A percentile compares a stretch with the other conserved stretches of the same genome.
Conservation (phyloP, 2,113 vertebrate species). For the Aphelocoma coerulescens region DNA sequence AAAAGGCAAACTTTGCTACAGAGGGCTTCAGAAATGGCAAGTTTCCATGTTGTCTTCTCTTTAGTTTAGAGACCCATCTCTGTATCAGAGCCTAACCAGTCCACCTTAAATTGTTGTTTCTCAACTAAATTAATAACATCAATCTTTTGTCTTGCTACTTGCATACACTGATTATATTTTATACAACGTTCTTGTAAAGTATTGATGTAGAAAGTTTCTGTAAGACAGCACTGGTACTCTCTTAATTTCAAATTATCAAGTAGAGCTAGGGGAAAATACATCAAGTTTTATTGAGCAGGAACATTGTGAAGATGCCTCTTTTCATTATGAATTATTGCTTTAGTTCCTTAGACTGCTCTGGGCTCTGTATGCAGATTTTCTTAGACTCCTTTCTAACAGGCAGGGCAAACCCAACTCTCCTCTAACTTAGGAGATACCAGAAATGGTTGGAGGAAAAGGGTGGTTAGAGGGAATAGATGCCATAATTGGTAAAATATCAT, state of each 20-base stretch:
- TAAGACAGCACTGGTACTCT: background rate
- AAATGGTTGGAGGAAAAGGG: background rate
- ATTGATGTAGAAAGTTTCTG: background rate
- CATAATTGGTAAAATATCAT: fast-evolving
- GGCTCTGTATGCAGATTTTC: background rate
- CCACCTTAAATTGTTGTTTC: background rate
- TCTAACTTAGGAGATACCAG: background rate
- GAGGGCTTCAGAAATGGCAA: background rate
- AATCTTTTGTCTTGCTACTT: background rate
- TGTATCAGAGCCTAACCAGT: background rate
- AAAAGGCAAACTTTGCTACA: background rate
- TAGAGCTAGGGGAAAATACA: background rate
- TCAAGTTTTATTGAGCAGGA: background rate
- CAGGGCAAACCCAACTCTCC: background rate
- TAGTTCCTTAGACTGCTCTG: background rate
- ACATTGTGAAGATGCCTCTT: background rate
- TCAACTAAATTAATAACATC: background rate
- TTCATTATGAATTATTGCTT: background rate
- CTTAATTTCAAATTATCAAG: conserved; percentile 15
- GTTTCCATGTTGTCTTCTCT: fast-evolving
- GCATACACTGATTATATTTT: background rate
- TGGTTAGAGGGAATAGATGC: background rate
- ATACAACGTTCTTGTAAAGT: background rate
- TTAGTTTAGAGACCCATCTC: background rate
- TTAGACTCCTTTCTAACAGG: background rate